Conservation (phyloP, 2,797 vertebrate genomes). For the Liparis tanakae region DNA sequence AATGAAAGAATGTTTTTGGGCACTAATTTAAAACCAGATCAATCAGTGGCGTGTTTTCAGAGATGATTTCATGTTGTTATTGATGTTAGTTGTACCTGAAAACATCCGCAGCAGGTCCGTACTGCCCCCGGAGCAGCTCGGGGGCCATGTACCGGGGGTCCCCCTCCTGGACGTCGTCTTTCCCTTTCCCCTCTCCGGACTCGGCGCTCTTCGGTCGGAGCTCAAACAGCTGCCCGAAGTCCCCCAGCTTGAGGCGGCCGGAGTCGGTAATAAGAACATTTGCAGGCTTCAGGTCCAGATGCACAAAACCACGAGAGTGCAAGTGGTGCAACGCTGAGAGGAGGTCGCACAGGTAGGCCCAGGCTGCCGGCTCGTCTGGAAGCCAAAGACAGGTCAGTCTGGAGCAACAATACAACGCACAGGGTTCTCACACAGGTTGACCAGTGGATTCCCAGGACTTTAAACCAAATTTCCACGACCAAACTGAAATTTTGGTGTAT, state of each 20-base stretch:
- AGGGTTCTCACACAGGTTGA: too few relatives aligned
- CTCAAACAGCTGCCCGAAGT: constrained; percentile 90
- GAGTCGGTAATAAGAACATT: constrained; percentile 89
- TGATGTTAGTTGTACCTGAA: constrained; percentile 84
- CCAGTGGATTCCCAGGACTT: too few relatives aligned
- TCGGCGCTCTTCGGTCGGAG: constrained; percentile 54
- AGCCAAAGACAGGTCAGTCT: constrained; percentile 15
- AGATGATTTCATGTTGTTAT: background rate
- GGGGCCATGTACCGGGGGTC: constrained; percentile 94
- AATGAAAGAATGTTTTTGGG: constrained; percentile 8
- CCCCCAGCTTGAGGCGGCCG: constrained; percentile 89
- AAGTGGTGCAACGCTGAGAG: constrained; percentile 88
- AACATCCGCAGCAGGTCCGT: constrained; percentile 88
- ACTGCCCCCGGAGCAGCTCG: constrained; percentile 88
- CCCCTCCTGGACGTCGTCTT: constrained; percentile 88
- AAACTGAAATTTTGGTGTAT: too few relatives aligned
- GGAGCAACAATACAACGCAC: background rate
- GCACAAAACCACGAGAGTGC: constrained; percentile 85
- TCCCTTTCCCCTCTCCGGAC: constrained; percentile 46
- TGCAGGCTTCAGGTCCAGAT: constrained; percentile 92
- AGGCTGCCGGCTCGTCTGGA: constrained; percentile 82
- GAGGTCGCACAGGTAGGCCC: constrained; percentile 88
- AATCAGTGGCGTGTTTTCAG: background rate
- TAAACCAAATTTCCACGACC: too few relatives aligned
- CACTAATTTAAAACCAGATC: background rate